A percentile compares a stretch with the other conserved stretches of the same genome.
phyloP scores from a whole-genome alignment of 2,113 vertebrate genomes.

The Rhinolophus ferrumequinum region DNA sequence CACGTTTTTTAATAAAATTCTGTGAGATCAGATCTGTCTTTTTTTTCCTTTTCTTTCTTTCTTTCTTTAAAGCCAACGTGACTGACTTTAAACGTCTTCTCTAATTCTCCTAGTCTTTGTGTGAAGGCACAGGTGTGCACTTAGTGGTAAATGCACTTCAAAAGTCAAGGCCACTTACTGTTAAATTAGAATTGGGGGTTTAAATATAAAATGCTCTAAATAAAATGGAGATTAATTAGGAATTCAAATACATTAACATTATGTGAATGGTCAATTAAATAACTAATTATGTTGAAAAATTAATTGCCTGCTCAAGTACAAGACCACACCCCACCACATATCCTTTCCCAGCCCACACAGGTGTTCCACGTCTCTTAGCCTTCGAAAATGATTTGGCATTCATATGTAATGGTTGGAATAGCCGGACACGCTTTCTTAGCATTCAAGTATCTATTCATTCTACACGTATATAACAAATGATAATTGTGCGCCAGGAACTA shows the following conservation, averaged over 20 bases:
- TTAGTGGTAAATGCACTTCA: background rate
- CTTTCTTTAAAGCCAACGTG: background rate
- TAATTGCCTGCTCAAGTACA: constrained; percentile 64
- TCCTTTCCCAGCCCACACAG: constrained; percentile 27
- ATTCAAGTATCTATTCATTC: background rate
- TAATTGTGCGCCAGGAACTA: background rate
- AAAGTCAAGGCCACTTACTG: background rate
- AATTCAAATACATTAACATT: constrained; percentile 76
- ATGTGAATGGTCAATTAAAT: constrained; percentile 81
- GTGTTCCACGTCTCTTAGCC: background rate
- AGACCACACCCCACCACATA: constrained; percentile 54
- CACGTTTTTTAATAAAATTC: background rate
- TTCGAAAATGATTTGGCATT: background rate
- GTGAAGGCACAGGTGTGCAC: background rate
- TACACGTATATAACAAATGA: background rate
- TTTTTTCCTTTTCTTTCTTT: background rate
- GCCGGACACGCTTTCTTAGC: background rate
- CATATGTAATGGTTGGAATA: background rate
- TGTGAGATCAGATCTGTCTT: background rate
- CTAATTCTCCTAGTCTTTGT: background rate
- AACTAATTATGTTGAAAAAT: constrained; percentile 83
- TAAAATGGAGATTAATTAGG: constrained; percentile 74
- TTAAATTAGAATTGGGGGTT: background rate
- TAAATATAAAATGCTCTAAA: constrained; percentile 33
- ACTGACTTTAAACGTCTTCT: background rate